Evolutionary conservation across 2,797 vertebrate species (phyloP), one percentile per base, ranked within the genome.

Genomic region (Micropoecilia bifurca): DNA sequence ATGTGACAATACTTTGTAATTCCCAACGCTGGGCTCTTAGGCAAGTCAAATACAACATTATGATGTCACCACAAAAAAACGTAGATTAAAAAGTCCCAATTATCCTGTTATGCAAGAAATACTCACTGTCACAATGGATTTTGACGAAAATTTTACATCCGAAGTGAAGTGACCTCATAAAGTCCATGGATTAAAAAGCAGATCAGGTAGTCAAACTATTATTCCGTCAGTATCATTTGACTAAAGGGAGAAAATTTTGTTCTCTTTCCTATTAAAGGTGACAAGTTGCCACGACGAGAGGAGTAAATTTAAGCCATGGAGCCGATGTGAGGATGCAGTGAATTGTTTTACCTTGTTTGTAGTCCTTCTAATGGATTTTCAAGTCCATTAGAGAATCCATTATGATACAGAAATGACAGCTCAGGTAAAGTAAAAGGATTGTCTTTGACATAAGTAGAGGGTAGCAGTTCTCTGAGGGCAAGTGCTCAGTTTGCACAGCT

Each of bases 281-380:
- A 83, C 73, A 80, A 71, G 36, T 71, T 74, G 22, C 53, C 43
- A 55, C 36, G 77, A 63, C 45, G n/a, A 84, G 28, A 79, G 30
- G n/a, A 76, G 48, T 77, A 57, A 22, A 80, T 83, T 47, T 55
- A 76, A 71, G 47, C 22, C n/a, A 80, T 82, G 74, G 75, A 41
- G 59, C 63, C 36, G 53, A 81, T 79, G 76, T 63, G 57, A 74
- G 84, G 80, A 82, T 50, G 66, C 36, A 28, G 75, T 82, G 77
- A 83, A 48, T 82, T 53, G 80, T 73, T 85, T 76, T 77, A 85
- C 77, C 84, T 84, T 80, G 45, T 84, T 75, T 85, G 71, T 20
- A 77, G 80, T 82, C 76, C 53, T 87, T 85, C 43, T 61, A 87
- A 87, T 85, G 68, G 66, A 78, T 89, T 83, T 84, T 88, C 89